Evolutionary conservation across 1,140 invertebrate genomes (phyloP), one percentile per base, ranked within the genome.

Genomic region (Nasonia longicornis): DNA sequence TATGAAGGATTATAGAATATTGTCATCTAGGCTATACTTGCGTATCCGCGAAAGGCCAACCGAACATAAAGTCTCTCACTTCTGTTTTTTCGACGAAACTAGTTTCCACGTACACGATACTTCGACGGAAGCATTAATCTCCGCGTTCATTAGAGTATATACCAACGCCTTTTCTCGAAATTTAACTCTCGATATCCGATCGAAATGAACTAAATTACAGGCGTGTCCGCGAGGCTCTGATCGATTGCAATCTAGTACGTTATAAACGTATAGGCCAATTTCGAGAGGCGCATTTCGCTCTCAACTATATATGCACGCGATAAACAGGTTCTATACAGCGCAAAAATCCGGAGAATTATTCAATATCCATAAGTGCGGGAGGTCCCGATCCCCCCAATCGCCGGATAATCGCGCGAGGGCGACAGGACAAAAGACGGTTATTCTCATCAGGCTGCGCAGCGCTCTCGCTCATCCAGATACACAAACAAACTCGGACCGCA

Each of bases 401-500:
- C 10, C 14, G 20, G 58, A 76, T 76, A 76, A 76, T 76, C 74
- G 31, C 16, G 31, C 16, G 7, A 11, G 16, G 72, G 26, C 45
- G 29, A 74, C 29, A n/a, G 66, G 16, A 67, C 64, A 69, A 69
- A 48, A 69, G 76, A 67, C 42, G 58, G 35, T 20, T 31, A 10
- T 22, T 45, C 38, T 48, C 38, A 38, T 52, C 10, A 42, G 10
- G 14, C 29, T 26, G 11, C 3, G 11, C 12, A 14, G 10, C 1
- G 11, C 66, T n/a, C 26, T 26, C 29, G 6, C 66, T 29, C 66
- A 67, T 67, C 52, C 48, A n/a, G 38, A 29, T 48, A 42, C 38
- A 69, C 38, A 48, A 42, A 48, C 35, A 77, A 16, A 26, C 48
- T 3, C 26, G 45, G 42, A 78, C 77, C 67, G 77, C 77, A 78